phyloP scores from a whole-genome alignment of 2,888 invertebrate genomes.

The Cetonia aurata region DNA sequence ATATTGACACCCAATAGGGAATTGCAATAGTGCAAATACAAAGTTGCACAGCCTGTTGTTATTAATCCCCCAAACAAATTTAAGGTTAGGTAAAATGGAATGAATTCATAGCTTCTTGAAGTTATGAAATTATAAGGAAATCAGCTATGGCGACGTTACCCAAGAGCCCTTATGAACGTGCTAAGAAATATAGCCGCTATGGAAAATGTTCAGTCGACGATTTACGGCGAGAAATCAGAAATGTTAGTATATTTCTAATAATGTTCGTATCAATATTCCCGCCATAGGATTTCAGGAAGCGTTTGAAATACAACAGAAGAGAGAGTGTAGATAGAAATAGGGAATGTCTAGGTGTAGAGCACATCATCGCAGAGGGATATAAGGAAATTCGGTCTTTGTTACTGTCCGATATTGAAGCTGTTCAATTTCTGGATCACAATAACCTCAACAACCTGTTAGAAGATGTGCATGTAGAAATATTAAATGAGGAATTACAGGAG shows the following conservation, averaged over 20 bases:
- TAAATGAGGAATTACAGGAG: slow-evolving; percentile 51
- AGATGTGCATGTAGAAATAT: slow-evolving; percentile 53
- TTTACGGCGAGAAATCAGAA: slow-evolving; percentile 44
- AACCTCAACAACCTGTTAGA: slow-evolving; percentile 54
- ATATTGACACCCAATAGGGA: too few species aligned
- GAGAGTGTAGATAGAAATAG: slow-evolving; percentile 42
- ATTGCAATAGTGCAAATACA: too few species aligned
- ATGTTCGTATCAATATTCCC: slow-evolving; percentile 4
- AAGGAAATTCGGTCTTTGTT: slow-evolving; percentile 49
- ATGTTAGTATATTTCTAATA: slow-evolving; percentile 42
- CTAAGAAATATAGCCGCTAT: slow-evolving; percentile 22
- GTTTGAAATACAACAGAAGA: slow-evolving; percentile 43
- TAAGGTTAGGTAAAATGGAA: too few species aligned
- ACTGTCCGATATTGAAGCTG: slow-evolving; percentile 47
- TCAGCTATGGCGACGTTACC: slow-evolving; percentile 4
- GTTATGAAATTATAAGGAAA: too few species aligned
- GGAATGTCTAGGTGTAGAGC: slow-evolving; percentile 17
- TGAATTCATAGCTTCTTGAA: too few species aligned
- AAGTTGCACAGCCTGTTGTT: too few species aligned
- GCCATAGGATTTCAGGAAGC: slow-evolving; percentile 50
- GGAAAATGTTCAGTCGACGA: slow-evolving; percentile 42
- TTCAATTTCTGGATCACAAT: slow-evolving; percentile 51
- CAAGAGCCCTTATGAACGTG: slow-evolving; percentile 18
- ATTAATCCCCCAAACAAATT: too few species aligned
- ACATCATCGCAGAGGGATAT: slow-evolving; percentile 48